A percentile compares a stretch with the other conserved stretches of the same genome.
Conservation (phyloP, 2,797 vertebrate genomes). For the Monodelphis domestica region DNA sequence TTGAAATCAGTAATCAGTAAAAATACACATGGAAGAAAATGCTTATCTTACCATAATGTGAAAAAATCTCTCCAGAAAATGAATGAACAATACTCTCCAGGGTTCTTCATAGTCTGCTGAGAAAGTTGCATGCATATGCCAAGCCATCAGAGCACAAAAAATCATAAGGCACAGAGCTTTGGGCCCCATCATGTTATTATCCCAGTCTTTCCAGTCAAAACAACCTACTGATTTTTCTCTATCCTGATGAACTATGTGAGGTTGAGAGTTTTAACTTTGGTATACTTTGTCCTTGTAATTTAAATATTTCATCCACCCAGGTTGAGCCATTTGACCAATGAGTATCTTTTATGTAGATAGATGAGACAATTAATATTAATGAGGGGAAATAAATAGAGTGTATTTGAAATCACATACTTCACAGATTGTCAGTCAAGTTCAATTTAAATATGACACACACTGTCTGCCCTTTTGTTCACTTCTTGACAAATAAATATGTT, state of each 20-base stretch:
- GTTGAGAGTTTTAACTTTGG: neutral
- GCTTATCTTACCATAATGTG: conserved; percentile 54
- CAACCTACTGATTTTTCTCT: neutral
- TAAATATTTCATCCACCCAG: neutral
- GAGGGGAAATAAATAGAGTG: neutral
- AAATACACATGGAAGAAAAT: conserved; percentile 22
- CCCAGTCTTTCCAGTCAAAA: neutral
- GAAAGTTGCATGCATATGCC: conserved; percentile 26
- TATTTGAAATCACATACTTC: neutral
- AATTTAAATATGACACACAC: neutral
- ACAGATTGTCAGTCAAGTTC: neutral
- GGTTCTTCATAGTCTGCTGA: conserved; percentile 60
- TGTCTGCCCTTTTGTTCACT: too few species aligned
- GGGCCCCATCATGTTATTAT: conserved; percentile 3
- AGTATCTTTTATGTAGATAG: neutral
- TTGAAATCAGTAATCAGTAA: neutral
- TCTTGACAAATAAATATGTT: neutral
- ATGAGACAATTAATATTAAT: neutral
- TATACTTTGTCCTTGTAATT: neutral
- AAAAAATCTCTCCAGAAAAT: neutral
- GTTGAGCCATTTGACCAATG: neutral
- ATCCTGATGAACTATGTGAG: neutral
- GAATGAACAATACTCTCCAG: conserved; percentile 62
- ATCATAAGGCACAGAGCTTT: conserved; percentile 49
- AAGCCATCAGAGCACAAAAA: conserved; percentile 40